Base-by-base conservation (phyloP, 2,888 invertebrate species). In the Portevinia maculata region DNA sequence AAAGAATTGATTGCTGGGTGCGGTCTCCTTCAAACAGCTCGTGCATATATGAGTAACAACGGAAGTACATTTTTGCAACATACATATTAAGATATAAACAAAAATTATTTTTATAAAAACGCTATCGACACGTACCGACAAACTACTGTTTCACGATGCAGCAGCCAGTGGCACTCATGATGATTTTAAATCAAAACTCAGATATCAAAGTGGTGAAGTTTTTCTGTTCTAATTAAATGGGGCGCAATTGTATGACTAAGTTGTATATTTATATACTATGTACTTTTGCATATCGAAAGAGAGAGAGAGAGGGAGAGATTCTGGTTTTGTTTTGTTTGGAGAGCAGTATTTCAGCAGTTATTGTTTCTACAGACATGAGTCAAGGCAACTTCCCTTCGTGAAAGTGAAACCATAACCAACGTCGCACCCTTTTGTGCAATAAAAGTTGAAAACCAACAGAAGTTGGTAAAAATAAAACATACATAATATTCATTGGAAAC, bases 61-160 rank as follows among this genome's bases (percentile, higher is more conserved):
- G 75, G 75, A 75, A 75, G 60, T 69, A 37, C 17, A 53, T 19
- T 60, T 75, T 75, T 24, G 75, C 75, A 75, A 17, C 53, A 60
- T 64, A 52, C 52, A 53, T 44, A 46, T 65, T 74, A 50, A 74
- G 65, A 74, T 74, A 74, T 48, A 65, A 32, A 30, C 19, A 19
- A 19, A 44, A 44, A 19, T 65, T 65, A 46, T 74, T 67, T 55
- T 53, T 57, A 37, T 57, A 52, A 39, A 19, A 44, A 30, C 19
- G 37, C 48, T 73, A 64, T 73, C 73, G 57, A 65, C 74, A 74
- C 74, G 74, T 74, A 65, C 44, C 11, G 30, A 6, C 7, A 7
- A 15, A 13, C 30, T 62, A 55, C 64, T 53, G 52, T 44, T 64
- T 39, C 13, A 3, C 39, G 13, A 37, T 70, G 46, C 55, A 71